Base-by-base conservation (phyloP, 2,113 vertebrate species). In the Uria aalge region DNA sequence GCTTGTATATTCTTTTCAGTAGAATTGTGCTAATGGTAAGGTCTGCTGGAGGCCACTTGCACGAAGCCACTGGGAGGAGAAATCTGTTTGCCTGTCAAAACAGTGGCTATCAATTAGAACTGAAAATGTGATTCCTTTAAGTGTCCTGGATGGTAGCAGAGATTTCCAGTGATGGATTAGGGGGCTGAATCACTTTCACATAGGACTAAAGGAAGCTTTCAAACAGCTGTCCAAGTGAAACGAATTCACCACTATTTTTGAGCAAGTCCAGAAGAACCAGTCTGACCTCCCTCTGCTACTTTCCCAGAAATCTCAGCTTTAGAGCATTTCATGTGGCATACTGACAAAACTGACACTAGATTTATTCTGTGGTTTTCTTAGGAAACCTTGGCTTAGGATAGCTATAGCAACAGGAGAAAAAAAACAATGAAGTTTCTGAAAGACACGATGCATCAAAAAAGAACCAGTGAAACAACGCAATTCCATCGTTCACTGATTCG, bases 101-200 rank as follows among this genome's bases (percentile, higher is more conserved):
- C 7, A 85, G 71, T 40, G 80, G 72, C 84, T 96, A 92, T 98
- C 96, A 98, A 96, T 98, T 97, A 97, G 76, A 96, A 97, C 89
- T 47, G 38, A 68, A 88, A 94, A 97, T 94, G 91, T 92, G 96
- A 96, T 92, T 90, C 84, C 77, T 74, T 89, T 96, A 89, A 96
- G 93, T 88, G 87, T 88, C 90, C 94, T 92, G 94, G 72, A 79
- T 83, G 60, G 83, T 90, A 92, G 93, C 48, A 87, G 72, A 91
- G 68, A 92, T 96, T 93, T 97, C 68, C 89, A 97, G 84, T 81
- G 91, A 97, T 95, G 94, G 57, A 94, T 95, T 94, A 96, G 52
- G 64, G 19, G 29, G 47, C 59, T 94, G 88, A 96, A 82, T 92
- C 86, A 94, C 90, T 93, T 96, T 92, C 92, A 69, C 64, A 91